These are phyloP conservation scores for Chironomus tentans DNA, from an alignment of 2,888 invertebrate species.

Conservation along the genomic window DNA sequence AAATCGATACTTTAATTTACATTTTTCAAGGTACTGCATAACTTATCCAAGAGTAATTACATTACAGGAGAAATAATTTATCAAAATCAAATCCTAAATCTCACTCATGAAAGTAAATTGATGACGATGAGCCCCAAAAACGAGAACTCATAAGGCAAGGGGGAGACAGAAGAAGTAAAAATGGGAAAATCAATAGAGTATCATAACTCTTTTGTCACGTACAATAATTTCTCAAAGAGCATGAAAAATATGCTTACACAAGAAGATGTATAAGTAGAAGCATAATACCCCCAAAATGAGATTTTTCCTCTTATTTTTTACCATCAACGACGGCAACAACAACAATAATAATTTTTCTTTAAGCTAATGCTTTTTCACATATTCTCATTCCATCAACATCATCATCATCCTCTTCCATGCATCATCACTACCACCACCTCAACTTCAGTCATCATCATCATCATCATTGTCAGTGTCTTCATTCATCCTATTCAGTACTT, in stretches of 20 bases:
- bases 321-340: neutral
- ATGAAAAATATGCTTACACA: slow-evolving; percentile 25
- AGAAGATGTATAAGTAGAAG: no score
- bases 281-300: slow-evolving; percentile 9
- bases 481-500: neutral
- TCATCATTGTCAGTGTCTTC: neutral
- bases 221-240: slow-evolving; percentile 27
- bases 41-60: no score
- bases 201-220: slow-evolving; percentile 27
- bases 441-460: neutral
- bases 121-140: no score
- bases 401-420: neutral
- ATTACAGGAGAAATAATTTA: no score
- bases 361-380: neutral
- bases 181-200: slow-evolving; percentile 8
- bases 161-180: neutral
- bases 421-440: neutral
- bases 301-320: slow-evolving; percentile 20
- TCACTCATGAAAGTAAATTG: no score
- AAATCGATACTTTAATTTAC: slow-evolving; percentile 1
- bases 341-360: neutral
- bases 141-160: neutral
- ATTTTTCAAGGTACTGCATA: neutral
- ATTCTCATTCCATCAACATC: neutral
- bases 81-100: no score